Percentiles rank a stretch among this genome's conserved stretches.
These are phyloP conservation scores for Morinoia aosen DNA, from an alignment of 2,888 invertebrate species.

Conservation along the genomic window DNA sequence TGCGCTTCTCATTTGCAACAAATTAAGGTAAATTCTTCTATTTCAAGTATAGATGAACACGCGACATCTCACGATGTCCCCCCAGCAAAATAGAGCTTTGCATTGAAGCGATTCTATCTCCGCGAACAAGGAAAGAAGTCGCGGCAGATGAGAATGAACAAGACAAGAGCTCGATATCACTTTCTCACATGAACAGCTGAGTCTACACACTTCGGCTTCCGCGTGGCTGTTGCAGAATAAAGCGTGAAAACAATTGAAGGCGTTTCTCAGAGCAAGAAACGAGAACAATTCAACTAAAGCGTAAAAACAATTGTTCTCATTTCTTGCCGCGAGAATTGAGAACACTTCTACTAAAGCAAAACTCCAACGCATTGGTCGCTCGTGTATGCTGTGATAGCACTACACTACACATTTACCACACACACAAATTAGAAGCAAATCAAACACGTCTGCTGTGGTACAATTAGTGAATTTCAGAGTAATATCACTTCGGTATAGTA, in stretches of 20 bases:
- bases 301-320: not conserved
- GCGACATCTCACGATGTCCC: not conserved
- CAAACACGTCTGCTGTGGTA: too few relatives aligned
- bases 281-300: not conserved
- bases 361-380: not conserved
- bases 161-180: not conserved
- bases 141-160: not conserved
- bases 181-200: slow-evolving; percentile 12
- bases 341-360: not conserved
- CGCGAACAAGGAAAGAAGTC: not conserved
- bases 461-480: too few relatives aligned
- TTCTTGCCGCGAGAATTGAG: not conserved
- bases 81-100: not conserved
- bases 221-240: not conserved
- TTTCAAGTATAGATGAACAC: not conserved
- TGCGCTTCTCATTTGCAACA: too few relatives aligned
- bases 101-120: not conserved
- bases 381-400: not conserved
- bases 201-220: not conserved
- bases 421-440: not conserved
- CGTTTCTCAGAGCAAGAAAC: not conserved
- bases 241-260: not conserved
- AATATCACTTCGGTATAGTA: too few relatives aligned
- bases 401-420: not conserved
- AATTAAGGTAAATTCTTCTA: too few relatives aligned